Evolutionary conservation across 2,888 invertebrate genomes (phyloP), one percentile per base, ranked within the genome.

Genomic region (Acronicta leporina): DNA sequence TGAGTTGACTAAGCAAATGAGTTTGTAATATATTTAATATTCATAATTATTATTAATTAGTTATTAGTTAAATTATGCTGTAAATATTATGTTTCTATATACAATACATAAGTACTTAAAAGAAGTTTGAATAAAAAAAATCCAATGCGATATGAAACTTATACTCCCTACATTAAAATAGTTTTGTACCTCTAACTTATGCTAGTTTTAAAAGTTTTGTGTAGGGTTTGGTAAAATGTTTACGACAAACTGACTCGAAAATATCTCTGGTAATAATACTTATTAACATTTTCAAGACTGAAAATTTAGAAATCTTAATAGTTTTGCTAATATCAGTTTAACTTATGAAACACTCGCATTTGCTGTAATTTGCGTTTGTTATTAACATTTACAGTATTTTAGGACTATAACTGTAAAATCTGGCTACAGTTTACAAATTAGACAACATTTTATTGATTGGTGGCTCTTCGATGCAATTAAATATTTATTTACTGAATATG

Each of bases 301-400:
- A 5, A 50, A 56, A 53, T 69, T 66, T 40, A 20, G 48, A 60
- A 46, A 60, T 55, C 8, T 8, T 40, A 51, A 50, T 30, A 46
- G 51, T 59, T 52, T 54, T 30, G 44, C 15, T 53, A 16, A 55
- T 52, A 30, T 57, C 14, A 46, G 16, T 50, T 61, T 53, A 47
- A 41, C 40, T 27, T 14, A 44, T 41, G 7, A 43, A 49, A 54
- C 27, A 40, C 30, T 30, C 20, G 38, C 42, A 43, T 44, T 40
- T 16, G 47, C 27, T 46, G 16, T 56, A 49, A 11, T 56, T 48
- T 54, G 49, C 16, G 41, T 52, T 55, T 42, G 25, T 27, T 52
- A 15, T 0, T 9, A 48, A 52, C 11, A 43, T 42, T 42, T 45
- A 16, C 45, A 9, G 15, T 38, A 25, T 49, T 50, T 53, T 13